Percentiles rank a stretch among this genome's conserved stretches.
Conservation (phyloP, 2,113 vertebrate genomes). For the Mellivora capensis region DNA sequence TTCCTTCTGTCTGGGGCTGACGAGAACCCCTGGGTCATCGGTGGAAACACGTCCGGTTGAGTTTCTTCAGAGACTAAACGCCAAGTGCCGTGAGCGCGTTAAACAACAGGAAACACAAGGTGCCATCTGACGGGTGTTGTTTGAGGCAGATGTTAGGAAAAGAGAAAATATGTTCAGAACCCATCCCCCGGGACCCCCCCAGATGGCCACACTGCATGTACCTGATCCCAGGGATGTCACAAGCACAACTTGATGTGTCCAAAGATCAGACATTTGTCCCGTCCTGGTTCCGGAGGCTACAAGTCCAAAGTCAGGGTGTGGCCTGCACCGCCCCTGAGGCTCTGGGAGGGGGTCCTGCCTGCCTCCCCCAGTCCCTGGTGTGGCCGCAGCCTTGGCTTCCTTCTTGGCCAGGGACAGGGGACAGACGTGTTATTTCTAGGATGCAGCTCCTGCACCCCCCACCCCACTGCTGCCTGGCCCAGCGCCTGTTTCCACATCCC, state of each 20-base stretch:
- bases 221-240: too few relatives aligned
- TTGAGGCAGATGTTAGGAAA: not conserved
- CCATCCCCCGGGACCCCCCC: not conserved
- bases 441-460: not conserved
- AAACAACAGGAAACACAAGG: too few relatives aligned
- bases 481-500: not conserved
- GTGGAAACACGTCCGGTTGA: not conserved
- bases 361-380: not conserved
- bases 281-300: not conserved
- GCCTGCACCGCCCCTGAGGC: not conserved
- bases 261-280: not conserved
- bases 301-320: not conserved
- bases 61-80: not conserved
- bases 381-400: not conserved
- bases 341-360: not conserved
- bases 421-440: not conserved
- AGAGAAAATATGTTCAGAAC: too few relatives aligned
- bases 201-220: accelerated
- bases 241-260: not conserved
- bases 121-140: not conserved
- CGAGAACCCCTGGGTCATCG: not conserved
- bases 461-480: not conserved
- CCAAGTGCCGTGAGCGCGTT: accelerated
- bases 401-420: not conserved
- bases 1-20: not conserved